Evolutionary conservation across 2,113 vertebrate species (phyloP).

Genomic region (Geothlypis trichas): DNA sequence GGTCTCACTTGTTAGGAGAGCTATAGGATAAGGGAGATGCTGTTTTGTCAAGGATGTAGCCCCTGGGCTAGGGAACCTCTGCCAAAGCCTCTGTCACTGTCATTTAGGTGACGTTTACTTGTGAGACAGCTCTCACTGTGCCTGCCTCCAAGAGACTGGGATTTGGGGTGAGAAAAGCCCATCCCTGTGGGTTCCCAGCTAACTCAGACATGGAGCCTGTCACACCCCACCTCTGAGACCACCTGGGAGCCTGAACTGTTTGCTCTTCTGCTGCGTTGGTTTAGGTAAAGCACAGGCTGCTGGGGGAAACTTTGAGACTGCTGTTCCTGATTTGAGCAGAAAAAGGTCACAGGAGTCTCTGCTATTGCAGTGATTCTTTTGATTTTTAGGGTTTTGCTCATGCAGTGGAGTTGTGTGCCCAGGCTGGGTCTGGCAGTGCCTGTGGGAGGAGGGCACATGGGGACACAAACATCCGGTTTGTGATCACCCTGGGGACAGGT

Average conservation of each 20-base stretch:
- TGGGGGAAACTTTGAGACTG: not conserved
- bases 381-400: not conserved
- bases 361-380: not conserved
- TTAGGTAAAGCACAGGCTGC: not conserved
- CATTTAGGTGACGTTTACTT: not conserved
- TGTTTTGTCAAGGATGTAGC: accelerated
- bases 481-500: not conserved
- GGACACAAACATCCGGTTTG: not conserved
- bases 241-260: not conserved
- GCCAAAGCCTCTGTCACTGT: not conserved
- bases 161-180: not conserved
- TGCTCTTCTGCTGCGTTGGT: not conserved
- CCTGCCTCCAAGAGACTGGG: not conserved
- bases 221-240: not conserved
- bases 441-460: not conserved
- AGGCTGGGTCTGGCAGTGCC: not conserved
- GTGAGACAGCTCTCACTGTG: not conserved
- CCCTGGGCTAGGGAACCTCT: not conserved
- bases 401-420: not conserved
- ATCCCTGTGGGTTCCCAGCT: not conserved
- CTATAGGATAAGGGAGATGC: not conserved
- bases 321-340: not conserved
- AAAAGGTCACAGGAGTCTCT: not conserved
- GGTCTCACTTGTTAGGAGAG: not conserved
- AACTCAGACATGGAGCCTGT: not conserved